Evolutionary conservation across 2,113 vertebrate genomes (phyloP).

Genomic region (Suncus etruscus): DNA sequence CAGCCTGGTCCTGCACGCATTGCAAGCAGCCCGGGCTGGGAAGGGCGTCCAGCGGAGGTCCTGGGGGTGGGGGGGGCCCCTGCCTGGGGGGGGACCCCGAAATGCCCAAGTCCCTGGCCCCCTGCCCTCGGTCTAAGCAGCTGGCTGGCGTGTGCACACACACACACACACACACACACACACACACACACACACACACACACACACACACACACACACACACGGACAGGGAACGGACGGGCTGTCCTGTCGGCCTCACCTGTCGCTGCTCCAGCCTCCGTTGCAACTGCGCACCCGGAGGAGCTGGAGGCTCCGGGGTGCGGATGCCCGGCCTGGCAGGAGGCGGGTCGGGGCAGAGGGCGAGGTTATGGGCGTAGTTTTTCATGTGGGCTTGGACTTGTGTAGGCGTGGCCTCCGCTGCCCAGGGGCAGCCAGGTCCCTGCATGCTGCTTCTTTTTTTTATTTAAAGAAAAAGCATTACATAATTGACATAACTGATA

Average conservation of each 20-base stretch:
- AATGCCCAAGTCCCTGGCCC: background rate
- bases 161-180: no score
- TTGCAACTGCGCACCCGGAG: rapidly evolving
- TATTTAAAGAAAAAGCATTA: no score
- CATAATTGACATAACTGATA: no score
- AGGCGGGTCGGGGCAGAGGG: no score
- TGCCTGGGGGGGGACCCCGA: background rate
- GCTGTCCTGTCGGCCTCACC: background rate
- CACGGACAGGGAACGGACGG: background rate
- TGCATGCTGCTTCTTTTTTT: no score
- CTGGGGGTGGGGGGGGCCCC: background rate
- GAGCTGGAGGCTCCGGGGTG: background rate
- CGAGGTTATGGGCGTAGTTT: no score
- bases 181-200: no score
- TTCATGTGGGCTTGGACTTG: no score
- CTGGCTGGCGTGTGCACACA: background rate
- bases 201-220: no score
- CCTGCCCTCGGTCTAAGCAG: background rate
- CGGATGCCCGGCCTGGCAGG: background rate
- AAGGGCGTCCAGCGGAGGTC: background rate
- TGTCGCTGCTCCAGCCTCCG: no score
- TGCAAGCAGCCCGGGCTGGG: background rate
- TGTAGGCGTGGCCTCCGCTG: background rate
- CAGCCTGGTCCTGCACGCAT: background rate
- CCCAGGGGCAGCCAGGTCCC: no score